Base-by-base conservation (phyloP, 2,113 vertebrate species). In the Narcine bancroftii region DNA sequence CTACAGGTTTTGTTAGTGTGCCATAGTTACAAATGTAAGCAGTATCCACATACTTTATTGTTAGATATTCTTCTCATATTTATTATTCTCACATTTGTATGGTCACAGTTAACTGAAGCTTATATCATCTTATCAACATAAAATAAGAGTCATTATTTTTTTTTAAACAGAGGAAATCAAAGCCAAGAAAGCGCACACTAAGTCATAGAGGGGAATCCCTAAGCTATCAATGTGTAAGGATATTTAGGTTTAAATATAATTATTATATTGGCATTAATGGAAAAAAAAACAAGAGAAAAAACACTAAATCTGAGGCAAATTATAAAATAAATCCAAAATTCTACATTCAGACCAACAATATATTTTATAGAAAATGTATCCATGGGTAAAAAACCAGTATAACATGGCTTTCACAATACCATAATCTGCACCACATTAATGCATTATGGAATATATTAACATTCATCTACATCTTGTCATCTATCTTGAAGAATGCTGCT, bases 391-490 rank as follows among this genome's bases (percentile, higher is more conserved):
- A 89, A 19, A 56, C 63, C 39, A 65, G 39, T 89, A 89, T 89
- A 65, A 39, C 5, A n/a, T 89, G 53, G 5, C 85, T 89, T 89
- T 42, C n/a, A 65, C 60, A 89, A 65, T 36, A 89, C 19, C 36
- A 65, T 65, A 89, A 63, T 89, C n/a, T 42, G 42, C 17, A 65
- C 36, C 36, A 24, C 36, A 3, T 65, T 89, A 89, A 89, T 65
- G 85, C 56, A 24, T 60, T 89, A 65, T 87, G 81, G 53, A 85
- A 87, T 65, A 89, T 89, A 65, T 89, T 89, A 89, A 89, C 65
- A 89, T 89, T 89, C n/a, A 89, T 89, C n/a, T 65, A 56, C 85
- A 89, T 65, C 53, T 89, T 89, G 56, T 65, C 85, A 65, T 65
- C 85, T 89, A 65, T 89, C 56, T 65, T 89, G 85, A 89, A 60